These are phyloP conservation scores for Limnephilus lunatus DNA, from an alignment of 2,888 invertebrate species.

Conservation along the genomic window DNA sequence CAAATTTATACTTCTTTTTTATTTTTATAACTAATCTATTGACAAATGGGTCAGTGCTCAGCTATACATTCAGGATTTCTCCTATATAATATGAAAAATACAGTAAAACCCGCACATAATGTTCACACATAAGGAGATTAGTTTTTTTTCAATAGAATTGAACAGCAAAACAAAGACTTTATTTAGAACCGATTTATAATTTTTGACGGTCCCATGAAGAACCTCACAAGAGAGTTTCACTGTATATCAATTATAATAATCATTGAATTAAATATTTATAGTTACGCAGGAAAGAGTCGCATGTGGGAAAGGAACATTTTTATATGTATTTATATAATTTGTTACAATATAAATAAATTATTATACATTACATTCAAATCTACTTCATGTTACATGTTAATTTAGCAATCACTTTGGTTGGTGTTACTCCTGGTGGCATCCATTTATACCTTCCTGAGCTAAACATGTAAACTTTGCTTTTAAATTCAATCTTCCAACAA, in stretches of 20 bases:
- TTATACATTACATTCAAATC: background rate
- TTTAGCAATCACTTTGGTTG: background rate
- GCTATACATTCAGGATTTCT: no score
- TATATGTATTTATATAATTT: background rate
- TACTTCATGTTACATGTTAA: background rate
- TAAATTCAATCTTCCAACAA: background rate
- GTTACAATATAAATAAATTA: background rate
- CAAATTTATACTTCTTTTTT: no score
- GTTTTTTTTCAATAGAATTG: background rate
- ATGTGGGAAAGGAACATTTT: no score
- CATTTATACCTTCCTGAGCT: background rate
- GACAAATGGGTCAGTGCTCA: no score
- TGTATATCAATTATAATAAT: background rate
- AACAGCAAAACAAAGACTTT: background rate
- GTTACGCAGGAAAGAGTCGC: background rate
- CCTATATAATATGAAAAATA: background rate
- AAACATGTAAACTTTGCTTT: background rate
- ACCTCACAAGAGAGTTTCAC: background rate
- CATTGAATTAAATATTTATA: background rate
- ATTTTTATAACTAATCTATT: no score
- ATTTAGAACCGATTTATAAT: background rate
- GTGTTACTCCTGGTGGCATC: background rate
- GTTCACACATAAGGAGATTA: background rate
- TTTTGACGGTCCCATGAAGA: background rate
- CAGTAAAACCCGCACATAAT: background rate